Conservation (phyloP, 2,113 vertebrate species). For the Apaloderma vittatum region DNA sequence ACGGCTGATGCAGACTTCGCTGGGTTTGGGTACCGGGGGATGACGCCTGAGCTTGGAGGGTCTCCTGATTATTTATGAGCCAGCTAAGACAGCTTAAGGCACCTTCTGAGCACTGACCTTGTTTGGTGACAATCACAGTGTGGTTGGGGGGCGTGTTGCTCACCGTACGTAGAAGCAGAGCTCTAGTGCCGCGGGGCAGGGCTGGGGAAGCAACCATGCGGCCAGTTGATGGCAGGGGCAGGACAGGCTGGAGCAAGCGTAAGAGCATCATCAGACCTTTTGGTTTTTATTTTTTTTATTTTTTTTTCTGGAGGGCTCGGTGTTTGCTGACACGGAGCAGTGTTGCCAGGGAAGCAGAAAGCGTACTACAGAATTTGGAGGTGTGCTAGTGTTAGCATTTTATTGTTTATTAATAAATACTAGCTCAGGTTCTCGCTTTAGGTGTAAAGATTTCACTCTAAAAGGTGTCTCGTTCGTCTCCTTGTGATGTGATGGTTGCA, state of each 20-base stretch:
- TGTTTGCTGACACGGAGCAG: not conserved
- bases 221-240: rapidly evolving
- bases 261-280: not conserved
- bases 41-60: not conserved
- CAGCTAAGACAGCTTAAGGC: not conserved
- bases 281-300: not conserved
- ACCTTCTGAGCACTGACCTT: not conserved
- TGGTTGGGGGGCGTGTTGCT: not conserved
- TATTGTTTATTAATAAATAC: not conserved
- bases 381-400: not conserved
- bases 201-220: rapidly evolving
- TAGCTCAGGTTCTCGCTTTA: not conserved
- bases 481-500: rapidly evolving
- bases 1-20: rapidly evolving
- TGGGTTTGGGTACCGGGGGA: not conserved
- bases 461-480: not conserved
- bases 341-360: not conserved
- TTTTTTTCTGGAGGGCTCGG: not conserved
- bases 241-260: not conserved
- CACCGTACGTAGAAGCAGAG: not conserved
- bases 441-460: not conserved
- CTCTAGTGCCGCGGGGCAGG: not conserved
- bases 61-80: not conserved
- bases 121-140: not conserved
- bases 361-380: not conserved